Evolutionary conservation across 2,113 vertebrate species (phyloP).

Genomic region (Caracal caracal): DNA sequence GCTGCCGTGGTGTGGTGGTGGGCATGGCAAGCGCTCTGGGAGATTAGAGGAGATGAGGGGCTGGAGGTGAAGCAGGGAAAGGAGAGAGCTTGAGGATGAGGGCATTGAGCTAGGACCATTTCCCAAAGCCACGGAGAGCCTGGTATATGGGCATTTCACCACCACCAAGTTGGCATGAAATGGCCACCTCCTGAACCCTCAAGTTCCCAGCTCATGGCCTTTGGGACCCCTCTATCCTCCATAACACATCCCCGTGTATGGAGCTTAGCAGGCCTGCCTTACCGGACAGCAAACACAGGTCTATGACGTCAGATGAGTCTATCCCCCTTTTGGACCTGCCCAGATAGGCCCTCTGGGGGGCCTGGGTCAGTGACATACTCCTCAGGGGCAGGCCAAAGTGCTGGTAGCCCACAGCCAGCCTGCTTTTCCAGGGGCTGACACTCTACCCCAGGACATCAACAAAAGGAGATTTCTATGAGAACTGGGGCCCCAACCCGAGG

Average conservation of each 20-base stretch:
- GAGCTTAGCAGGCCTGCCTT: background rate
- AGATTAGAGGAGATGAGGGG: background rate
- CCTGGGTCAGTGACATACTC: background rate
- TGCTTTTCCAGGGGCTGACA: background rate
- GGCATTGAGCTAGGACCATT: background rate
- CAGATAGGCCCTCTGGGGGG: background rate
- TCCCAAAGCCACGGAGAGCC: background rate
- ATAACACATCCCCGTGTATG: background rate
- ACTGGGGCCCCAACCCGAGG: background rate
- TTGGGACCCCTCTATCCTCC: too few species aligned
- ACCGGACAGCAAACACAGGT: background rate
- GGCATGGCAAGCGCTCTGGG: background rate
- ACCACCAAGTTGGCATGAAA: background rate
- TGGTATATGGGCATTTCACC: background rate
- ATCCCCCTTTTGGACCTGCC: background rate
- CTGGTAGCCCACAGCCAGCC: background rate
- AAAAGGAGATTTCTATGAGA: background rate
- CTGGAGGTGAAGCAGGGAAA: background rate
- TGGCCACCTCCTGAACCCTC: background rate
- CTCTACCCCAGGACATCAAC: background rate
- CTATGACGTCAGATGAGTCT: background rate
- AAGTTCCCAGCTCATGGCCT: background rate
- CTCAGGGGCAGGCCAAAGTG: background rate
- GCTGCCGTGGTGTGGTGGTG: background rate
- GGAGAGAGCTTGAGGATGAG: background rate